phyloP scores from a whole-genome alignment of 2,113 vertebrate genomes.

The Gobius niger region DNA sequence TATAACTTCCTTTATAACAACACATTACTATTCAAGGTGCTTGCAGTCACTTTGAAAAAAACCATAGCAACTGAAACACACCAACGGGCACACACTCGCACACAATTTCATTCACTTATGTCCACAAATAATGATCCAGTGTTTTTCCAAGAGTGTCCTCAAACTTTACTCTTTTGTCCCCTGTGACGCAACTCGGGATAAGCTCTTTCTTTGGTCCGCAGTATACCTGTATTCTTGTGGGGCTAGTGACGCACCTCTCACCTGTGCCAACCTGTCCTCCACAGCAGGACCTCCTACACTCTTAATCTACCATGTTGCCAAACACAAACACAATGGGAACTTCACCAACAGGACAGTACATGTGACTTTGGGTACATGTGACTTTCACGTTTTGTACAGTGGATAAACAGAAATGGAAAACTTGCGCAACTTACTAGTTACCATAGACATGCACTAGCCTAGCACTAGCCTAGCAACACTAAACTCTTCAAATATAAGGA shows the following conservation, averaged over 20 bases:
- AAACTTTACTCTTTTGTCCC: constrained; percentile 23
- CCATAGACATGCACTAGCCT: too few species aligned
- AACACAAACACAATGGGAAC: background rate
- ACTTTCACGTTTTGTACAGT: background rate
- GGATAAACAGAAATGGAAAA: background rate
- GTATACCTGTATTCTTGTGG: constrained; percentile 11
- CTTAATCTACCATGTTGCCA: constrained; percentile 8
- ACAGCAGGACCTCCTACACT: background rate
- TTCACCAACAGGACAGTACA: background rate
- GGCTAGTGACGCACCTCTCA: constrained; percentile 1
- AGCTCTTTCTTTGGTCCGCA: background rate
- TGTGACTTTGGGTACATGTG: background rate
- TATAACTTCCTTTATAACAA: background rate
- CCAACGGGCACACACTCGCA: constrained; percentile 17
- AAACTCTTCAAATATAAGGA: too few species aligned
- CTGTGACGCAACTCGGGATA: background rate
- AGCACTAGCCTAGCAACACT: too few species aligned
- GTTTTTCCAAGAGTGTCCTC: constrained; percentile 14
- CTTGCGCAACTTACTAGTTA: too few species aligned
- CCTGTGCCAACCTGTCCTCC: constrained; percentile 48
- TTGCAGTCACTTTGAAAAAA: background rate
- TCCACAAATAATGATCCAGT: constrained; percentile 18
- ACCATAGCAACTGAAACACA: constrained; percentile 12
- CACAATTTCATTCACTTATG: background rate
- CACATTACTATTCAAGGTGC: background rate